Base-by-base conservation (phyloP, 2,888 invertebrate species). In the Athalia cordata region DNA sequence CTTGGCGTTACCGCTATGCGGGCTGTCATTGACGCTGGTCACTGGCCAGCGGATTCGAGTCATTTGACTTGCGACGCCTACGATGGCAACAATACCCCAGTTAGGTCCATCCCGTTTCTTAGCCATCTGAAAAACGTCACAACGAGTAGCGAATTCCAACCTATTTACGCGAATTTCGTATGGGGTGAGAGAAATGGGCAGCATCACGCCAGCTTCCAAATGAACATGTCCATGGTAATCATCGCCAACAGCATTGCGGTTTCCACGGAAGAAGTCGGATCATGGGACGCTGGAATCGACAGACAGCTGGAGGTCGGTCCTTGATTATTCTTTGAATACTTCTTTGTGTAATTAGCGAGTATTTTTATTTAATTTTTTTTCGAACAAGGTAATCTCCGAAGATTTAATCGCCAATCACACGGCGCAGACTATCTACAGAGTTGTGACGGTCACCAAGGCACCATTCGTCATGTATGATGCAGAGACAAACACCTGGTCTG, bases 361-460 rank as follows among this genome's bases (percentile, higher is more conserved):
- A 47, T 49, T 47, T n/a, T 68, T 29, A 43, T 29, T 55, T 7
- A 5, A 52, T 52, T 52, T 52, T 13, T 70, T 9, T 72, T 72
- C 45, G 4, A 4, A 57, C 59, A 80, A 87, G 87, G 80, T 86
- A 6, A n/a, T 52, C 8, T 80, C 82, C 77, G 79, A 83, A 62
- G 61, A 78, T 0, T 77, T 59, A 74, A 94, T 96, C 92, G 93
- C 92, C 83, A 96, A 95, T 89, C 94, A 95, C 83, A 95, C 95
- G 0, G 96, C 96, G 4, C 94, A 95, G 84, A 94, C 95, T 50
- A 95, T 96, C n/a, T 98, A 97, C 91, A 93, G 96, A 82, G 94
- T 98, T 76, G 95, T 95, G 70, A 96, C 97, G 0, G 95, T 97
- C 47, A 93, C 95, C 94, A 96, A 96, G 94, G 93, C 95, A 79